Conservation (phyloP, 1,140 invertebrate species). For the Apis laboriosa region DNA sequence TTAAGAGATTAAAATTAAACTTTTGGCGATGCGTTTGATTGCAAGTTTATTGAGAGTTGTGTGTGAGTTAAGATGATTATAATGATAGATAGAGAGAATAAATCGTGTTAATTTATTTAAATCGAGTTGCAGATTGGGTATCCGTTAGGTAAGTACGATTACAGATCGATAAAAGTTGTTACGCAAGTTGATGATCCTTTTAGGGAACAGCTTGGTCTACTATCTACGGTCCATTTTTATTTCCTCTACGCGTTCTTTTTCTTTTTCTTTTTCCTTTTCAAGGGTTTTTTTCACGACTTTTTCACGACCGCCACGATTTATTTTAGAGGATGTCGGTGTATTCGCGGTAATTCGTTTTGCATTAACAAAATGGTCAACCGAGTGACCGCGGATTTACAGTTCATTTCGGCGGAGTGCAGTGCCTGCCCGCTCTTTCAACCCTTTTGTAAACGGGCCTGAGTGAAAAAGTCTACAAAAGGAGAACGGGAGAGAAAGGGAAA, state of each 20-base stretch:
- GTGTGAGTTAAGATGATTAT: no score
- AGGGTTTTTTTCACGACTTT: conserved; percentile 1
- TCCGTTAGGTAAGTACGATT: no score
- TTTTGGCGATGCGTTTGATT: no score
- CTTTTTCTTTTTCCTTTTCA: background rate
- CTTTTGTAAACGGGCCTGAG: background rate
- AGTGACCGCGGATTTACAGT: conserved; percentile 53
- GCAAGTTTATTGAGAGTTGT: no score
- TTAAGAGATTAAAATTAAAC: no score
- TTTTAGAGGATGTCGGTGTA: background rate
- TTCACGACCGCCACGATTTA: background rate
- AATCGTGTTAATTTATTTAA: no score
- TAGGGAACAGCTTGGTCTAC: no score
- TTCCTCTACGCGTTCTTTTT: background rate
- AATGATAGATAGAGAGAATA: no score
- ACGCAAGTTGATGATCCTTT: no score
- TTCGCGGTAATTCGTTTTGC: conserved; percentile 56
- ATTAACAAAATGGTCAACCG: conserved; percentile 55
- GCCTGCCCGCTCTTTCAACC: background rate
- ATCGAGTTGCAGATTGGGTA: no score
- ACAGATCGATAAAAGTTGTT: no score
- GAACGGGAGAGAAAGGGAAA: background rate
- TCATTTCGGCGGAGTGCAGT: conserved; percentile 54
- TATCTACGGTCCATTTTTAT: background rate
- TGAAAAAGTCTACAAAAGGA: background rate